phyloP scores from a whole-genome alignment of 92 coral and sea anemone species.

The Metridium senile region DNA sequence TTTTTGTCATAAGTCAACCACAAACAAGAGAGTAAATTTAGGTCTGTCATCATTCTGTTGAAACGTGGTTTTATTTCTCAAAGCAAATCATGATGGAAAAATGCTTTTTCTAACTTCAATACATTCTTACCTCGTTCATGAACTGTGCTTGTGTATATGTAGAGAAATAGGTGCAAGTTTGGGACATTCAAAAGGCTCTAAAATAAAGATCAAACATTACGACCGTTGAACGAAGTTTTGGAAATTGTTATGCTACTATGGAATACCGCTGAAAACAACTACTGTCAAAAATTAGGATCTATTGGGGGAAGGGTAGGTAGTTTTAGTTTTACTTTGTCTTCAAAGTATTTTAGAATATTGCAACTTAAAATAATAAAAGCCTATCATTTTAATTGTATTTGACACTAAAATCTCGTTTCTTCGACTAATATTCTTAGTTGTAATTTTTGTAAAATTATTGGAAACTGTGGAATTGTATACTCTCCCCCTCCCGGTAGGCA shows the following conservation, averaged over 20 bases:
- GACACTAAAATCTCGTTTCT: too few species aligned
- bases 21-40: neutral
- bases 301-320: constrained; percentile 18
- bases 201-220: neutral
- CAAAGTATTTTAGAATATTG: too few species aligned
- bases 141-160: neutral
- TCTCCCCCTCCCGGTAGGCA: too few species aligned
- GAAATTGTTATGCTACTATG: constrained; percentile 33
- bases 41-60: neutral
- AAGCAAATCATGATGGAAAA: neutral
- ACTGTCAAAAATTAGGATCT: constrained; percentile 1
- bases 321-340: neutral
- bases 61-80: neutral
- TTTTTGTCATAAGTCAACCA: neutral
- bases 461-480: too few species aligned
- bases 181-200: neutral
- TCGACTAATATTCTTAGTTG: too few species aligned
- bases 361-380: too few species aligned
- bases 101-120: neutral
- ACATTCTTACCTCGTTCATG: constrained; percentile 11
- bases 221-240: constrained; percentile 9
- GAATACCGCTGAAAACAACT: constrained; percentile 17
- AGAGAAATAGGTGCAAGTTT: neutral
- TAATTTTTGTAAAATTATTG: too few species aligned
- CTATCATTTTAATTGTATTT: too few species aligned